phyloP scores from a whole-genome alignment of 2,113 vertebrate species.

The Lutjanus erythropterus region DNA sequence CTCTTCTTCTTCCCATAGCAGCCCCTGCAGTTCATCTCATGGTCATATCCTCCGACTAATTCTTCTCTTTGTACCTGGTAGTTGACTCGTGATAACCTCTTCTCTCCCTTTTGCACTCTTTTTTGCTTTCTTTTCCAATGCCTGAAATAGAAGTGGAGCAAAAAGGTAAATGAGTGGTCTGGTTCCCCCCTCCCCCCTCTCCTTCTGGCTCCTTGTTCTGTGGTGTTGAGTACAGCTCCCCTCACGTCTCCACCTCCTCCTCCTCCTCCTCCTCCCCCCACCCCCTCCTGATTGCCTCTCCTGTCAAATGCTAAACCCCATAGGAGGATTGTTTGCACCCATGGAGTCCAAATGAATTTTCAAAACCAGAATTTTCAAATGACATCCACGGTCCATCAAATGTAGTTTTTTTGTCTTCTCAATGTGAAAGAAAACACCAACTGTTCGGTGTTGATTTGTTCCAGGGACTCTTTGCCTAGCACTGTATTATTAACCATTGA shows the following conservation, averaged over 20 bases:
- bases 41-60: slow-evolving; percentile 72
- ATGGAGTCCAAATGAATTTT: slow-evolving; percentile 73
- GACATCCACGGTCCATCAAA: slow-evolving; percentile 55
- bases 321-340: slow-evolving; percentile 80
- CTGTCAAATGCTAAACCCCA: slow-evolving; percentile 75
- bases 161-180: slow-evolving; percentile 99
- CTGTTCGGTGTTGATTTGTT: slow-evolving; percentile 65
- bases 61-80: slow-evolving; percentile 87
- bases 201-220: slow-evolving; percentile 82
- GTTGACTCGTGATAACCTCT: slow-evolving; percentile 99
- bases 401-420: slow-evolving; percentile 48
- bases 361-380: slow-evolving; percentile 69
- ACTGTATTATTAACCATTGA: slow-evolving; percentile 53
- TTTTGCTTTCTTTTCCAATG: slow-evolving; percentile 94
- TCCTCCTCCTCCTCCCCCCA: too few relatives aligned
- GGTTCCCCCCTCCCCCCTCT: slow-evolving; percentile 84
- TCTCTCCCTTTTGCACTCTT: slow-evolving; percentile 95
- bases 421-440: slow-evolving; percentile 66
- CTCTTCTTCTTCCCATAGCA: slow-evolving; percentile 59
- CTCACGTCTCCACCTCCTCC: slow-evolving; percentile 62
- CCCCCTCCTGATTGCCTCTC: slow-evolving; percentile 73
- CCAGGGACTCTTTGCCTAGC: slow-evolving; percentile 60
- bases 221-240: slow-evolving; percentile 82
- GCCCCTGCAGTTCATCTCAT: slow-evolving; percentile 59
- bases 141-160: slow-evolving; percentile 99